These are phyloP conservation scores for Nysson spinosus DNA, from an alignment of 2,888 invertebrate species.

Conservation along the genomic window DNA sequence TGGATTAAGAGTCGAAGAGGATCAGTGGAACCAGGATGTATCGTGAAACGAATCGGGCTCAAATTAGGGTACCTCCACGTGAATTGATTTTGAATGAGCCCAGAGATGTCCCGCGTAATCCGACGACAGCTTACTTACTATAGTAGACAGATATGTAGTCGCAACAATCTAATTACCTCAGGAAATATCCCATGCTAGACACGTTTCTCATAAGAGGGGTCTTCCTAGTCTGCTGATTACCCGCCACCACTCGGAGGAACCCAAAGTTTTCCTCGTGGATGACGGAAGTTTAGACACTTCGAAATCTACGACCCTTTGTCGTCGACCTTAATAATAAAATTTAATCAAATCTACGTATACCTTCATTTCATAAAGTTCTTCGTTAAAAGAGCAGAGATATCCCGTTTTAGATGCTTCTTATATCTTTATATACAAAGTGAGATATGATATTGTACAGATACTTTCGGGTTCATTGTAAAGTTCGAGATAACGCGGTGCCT, in stretches of 20 bases:
- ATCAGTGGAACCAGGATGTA: constrained; percentile 37
- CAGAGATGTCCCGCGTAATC: constrained; percentile 44
- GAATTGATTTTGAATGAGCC: constrained; percentile 57
- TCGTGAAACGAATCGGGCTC: constrained; percentile 46
- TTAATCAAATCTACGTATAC: no score
- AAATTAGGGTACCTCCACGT: constrained; percentile 54
- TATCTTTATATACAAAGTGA: no score
- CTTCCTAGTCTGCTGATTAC: constrained; percentile 48
- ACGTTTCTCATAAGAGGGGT: constrained; percentile 63
- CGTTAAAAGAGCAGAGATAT: no score
- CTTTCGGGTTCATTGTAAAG: constrained; percentile 19
- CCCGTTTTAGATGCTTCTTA: no score
- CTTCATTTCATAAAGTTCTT: no score
- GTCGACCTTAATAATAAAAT: no score
- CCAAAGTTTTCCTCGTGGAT: constrained; percentile 1
- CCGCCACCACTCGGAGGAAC: constrained; percentile 19
- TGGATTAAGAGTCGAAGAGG: constrained; percentile 26
- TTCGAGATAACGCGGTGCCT: constrained; percentile 33
- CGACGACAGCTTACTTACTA: constrained; percentile 52
- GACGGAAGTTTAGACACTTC: constrained; percentile 29
- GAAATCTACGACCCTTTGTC: not conserved
- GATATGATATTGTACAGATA: no score
- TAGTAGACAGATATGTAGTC: constrained; percentile 42
- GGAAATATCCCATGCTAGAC: constrained; percentile 66
- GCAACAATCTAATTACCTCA: constrained; percentile 60